Percentiles rank a stretch among this genome's conserved stretches.
Conservation (phyloP, 2,797 vertebrate genomes). For the Falco concolor region DNA sequence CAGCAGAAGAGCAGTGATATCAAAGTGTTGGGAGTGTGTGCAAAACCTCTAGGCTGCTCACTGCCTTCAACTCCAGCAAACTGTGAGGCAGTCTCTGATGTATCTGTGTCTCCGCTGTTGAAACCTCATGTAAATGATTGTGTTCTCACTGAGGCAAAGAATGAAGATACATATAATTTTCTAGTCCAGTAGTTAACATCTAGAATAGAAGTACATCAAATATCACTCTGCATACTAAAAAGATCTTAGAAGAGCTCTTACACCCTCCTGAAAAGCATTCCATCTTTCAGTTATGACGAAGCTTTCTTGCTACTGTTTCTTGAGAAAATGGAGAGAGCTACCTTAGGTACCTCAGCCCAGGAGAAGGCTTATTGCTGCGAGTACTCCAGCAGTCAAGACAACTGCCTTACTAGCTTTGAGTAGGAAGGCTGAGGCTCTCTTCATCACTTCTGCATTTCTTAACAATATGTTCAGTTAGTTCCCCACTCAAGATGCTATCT, state of each 20-base stretch:
- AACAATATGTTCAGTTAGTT: fast-evolving
- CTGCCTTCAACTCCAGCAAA: background rate
- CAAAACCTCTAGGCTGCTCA: background rate
- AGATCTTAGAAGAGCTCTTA: background rate
- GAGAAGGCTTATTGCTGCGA: background rate
- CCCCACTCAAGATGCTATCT: background rate
- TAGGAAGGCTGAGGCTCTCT: background rate
- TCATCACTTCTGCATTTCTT: background rate
- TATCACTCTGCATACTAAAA: background rate
- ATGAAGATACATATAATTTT: background rate
- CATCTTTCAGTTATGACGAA: background rate
- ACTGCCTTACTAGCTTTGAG: background rate
- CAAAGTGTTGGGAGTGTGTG: background rate
- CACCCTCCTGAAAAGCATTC: background rate
- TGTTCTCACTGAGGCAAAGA: background rate
- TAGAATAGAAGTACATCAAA: background rate
- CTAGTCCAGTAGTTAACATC: background rate
- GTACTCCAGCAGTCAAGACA: background rate
- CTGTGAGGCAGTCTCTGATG: background rate
- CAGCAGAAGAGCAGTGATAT: background rate
- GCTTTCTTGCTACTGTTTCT: background rate
- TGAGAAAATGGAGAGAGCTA: background rate
- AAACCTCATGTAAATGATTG: background rate
- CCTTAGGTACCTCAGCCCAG: background rate
- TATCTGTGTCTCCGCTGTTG: background rate